These are phyloP conservation scores for Ochotona curzoniae DNA, from an alignment of 2,113 vertebrate species.

Conservation along the genomic window DNA sequence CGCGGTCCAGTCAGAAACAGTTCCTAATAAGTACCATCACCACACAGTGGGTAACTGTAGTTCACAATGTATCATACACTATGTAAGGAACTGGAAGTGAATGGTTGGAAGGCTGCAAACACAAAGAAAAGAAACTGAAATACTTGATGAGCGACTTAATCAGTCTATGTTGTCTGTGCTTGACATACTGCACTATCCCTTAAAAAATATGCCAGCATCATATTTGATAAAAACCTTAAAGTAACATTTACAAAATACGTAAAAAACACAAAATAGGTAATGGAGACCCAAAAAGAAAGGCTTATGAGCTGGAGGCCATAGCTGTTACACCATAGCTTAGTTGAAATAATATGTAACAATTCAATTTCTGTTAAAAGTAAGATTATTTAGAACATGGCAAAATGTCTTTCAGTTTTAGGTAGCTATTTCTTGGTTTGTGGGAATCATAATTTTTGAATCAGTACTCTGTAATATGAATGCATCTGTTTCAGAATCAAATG, in stretches of 20 bases:
- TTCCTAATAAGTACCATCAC: not conserved
- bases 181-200: no score
- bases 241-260: no score
- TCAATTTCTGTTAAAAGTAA: not conserved
- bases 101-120: no score
- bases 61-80: no score
- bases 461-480: not conserved
- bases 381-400: not conserved
- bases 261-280: not conserved
- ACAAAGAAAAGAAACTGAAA: not conserved
- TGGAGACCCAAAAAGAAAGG: not conserved
- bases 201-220: no score
- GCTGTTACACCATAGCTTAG: not conserved
- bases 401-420: not conserved
- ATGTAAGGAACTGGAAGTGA: no score
- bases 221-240: no score
- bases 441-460: constrained; percentile 7
- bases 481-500: constrained; percentile 27
- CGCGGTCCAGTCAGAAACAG: not conserved
- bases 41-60: no score
- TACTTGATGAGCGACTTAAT: no score
- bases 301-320: not conserved
- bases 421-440: not conserved
- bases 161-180: no score
- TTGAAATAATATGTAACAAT: not conserved